Evolutionary conservation across 2,113 vertebrate genomes (phyloP), one percentile per base, ranked within the genome.

Genomic region (Neoarius graeffei): DNA sequence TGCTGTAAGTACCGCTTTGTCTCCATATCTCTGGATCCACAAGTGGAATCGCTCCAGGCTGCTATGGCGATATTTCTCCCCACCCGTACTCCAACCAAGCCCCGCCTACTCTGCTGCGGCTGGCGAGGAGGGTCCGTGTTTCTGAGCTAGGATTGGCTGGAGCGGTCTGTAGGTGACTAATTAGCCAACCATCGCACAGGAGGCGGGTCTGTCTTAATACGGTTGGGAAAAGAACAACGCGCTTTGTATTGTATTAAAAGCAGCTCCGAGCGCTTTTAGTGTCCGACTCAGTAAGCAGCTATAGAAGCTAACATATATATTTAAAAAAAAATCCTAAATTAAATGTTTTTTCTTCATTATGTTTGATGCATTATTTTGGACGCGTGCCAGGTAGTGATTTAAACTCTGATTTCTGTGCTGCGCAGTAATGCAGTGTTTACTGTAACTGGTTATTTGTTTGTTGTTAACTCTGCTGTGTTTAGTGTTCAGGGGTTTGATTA

Each of bases 1-100:
- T 42, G 42, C 42, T 17, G 82, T 84, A 15, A 84, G 82, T 30
- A 80, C 35, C 62, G 82, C 42, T 67, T 84, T 84, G 82, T 84
- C 82, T 83, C 82, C 25, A 9, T 52, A 50, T 64, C 62, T 2
- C 60, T 67, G 81, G 81, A 50, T 83, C 60, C 67, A 84, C 82
- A 84, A 84, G 60, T 83, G 81, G 81, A 66, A 67, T 27, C 42
- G n/a, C 62, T 3, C 7, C 48, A 7, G 62, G 82, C 82, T 84
- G 82, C 82, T 84, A 84, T 67, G 82, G 82, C 60, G 62, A 84
- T 11, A 27, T 67, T 52, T 67, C 25, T 67, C 25, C 8, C 48
- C 42, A 84, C 82, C 48, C 62, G 82, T 84, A 84, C 1, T 84
- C 62, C 48, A 62, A 7, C 2, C n/a, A 56, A 14, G 48, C 14